Evolutionary conservation across 1,140 invertebrate species (phyloP).

Genomic region (Apis florea): DNA sequence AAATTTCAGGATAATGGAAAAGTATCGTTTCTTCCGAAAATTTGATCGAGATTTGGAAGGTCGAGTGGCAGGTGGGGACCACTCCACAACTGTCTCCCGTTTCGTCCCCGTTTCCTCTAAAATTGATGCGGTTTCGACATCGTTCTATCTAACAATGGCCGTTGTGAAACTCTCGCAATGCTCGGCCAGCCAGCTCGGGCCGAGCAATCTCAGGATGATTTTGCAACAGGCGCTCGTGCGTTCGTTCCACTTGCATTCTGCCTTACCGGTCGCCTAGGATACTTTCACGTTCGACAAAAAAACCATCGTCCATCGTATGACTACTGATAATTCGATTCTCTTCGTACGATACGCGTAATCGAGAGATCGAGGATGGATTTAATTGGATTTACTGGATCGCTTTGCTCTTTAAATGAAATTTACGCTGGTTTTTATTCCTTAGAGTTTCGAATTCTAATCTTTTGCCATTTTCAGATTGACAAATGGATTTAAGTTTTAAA

Average conservation of each 20-base stretch:
- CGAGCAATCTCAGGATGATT: conserved; percentile 70
- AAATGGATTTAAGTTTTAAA: too few species aligned
- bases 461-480: too few species aligned
- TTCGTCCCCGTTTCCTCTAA: conserved; percentile 63
- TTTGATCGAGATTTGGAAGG: conserved; percentile 7
- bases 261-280: conserved; percentile 56
- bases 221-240: conserved; percentile 68
- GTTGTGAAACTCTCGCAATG: conserved; percentile 70
- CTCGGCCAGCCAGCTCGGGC: conserved; percentile 43
- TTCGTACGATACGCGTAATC: too few species aligned
- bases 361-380: too few species aligned
- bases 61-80: conserved; percentile 35
- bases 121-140: conserved; percentile 72
- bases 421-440: too few species aligned
- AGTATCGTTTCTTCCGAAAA: not conserved
- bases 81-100: conserved; percentile 18
- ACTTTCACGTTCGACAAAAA: conserved; percentile 70
- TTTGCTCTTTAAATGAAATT: too few species aligned
- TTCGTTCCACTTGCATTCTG: conserved; percentile 72
- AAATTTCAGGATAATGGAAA: not conserved
- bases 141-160: conserved; percentile 71
- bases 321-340: conserved; percentile 16
- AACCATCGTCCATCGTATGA: not conserved
- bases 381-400: too few species aligned
- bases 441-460: too few species aligned